Evolutionary conservation across 2,888 invertebrate species (phyloP).

Genomic region (Tachina grossa): DNA sequence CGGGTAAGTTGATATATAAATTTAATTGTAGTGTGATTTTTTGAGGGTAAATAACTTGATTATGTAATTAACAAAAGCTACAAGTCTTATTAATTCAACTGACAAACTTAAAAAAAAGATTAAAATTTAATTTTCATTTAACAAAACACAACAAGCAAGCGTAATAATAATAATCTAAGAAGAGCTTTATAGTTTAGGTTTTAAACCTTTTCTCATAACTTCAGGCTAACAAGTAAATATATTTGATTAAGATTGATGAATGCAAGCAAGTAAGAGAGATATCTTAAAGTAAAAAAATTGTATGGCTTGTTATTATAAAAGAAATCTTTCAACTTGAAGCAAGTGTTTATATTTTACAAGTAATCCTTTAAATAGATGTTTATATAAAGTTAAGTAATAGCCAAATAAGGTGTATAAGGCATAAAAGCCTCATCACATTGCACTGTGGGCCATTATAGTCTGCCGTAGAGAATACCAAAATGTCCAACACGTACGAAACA

Average conservation of each 20-base stretch:
- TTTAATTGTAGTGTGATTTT: constrained; percentile 26
- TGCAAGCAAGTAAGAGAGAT: no score
- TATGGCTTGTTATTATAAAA: neutral
- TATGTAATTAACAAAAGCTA: neutral
- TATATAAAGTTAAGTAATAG: no score
- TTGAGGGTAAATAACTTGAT: neutral
- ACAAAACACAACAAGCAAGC: neutral
- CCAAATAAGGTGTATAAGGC: no score
- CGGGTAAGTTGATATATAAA: constrained; percentile 74
- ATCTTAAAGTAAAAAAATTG: neutral
- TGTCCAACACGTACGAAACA: no score
- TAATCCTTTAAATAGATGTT: no score
- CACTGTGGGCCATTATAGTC: no score
- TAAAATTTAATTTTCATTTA: neutral
- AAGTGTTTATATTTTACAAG: no score
- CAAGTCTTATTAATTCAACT: neutral
- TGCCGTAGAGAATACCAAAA: no score
- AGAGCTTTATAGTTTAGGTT: neutral
- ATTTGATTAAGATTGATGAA: no score
- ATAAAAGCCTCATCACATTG: no score
- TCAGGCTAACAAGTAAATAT: no score
- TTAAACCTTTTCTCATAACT: neutral
- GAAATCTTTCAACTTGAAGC: no score
- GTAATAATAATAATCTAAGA: neutral
- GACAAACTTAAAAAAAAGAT: constrained; percentile 28